A percentile compares a stretch with the other conserved stretches of the same genome.
Conservation (phyloP, 2,113 vertebrate genomes). For the Chrysochloris asiatica region DNA sequence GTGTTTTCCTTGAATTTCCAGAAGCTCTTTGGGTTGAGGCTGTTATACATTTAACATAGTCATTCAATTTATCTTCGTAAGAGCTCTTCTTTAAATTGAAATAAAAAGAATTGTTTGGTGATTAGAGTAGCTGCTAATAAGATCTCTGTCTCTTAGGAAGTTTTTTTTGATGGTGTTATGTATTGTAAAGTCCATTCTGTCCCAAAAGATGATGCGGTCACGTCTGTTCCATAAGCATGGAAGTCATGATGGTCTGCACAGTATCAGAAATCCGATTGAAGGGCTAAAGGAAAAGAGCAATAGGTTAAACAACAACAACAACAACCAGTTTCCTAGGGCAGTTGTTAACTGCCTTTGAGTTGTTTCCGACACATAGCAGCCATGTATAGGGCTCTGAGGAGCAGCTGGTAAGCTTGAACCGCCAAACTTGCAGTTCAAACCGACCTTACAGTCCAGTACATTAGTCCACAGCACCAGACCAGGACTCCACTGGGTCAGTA, state of each 20-base stretch:
- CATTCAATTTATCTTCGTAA: slow-evolving; percentile 58
- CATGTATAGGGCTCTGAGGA: too few relatives aligned
- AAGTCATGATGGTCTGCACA: background rate
- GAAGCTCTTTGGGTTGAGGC: background rate
- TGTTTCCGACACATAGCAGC: too few relatives aligned
- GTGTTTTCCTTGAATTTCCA: slow-evolving; percentile 54
- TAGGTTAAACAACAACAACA: background rate
- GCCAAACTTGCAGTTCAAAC: too few relatives aligned
- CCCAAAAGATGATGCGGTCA: background rate
- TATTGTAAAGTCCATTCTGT: background rate
- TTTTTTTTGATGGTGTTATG: slow-evolving; percentile 3
- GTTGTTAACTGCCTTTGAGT: too few relatives aligned
- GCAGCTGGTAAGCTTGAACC: too few relatives aligned
- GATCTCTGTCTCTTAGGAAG: background rate
- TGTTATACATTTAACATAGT: slow-evolving; percentile 37
- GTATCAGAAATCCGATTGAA: background rate
- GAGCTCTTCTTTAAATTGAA: slow-evolving; percentile 45
- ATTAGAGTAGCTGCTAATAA: slow-evolving; percentile 35
- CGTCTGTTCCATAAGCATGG: background rate
- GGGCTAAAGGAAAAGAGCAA: background rate
- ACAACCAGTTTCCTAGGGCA: background rate
- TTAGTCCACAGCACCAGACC: too few relatives aligned
- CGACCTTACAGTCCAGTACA: too few relatives aligned
- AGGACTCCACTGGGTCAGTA: background rate
- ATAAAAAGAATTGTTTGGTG: slow-evolving; percentile 9